A percentile compares a stretch with the other conserved stretches of the same genome.
Conservation (phyloP, 2,888 invertebrate species). For the Drosophila setosimentum region DNA sequence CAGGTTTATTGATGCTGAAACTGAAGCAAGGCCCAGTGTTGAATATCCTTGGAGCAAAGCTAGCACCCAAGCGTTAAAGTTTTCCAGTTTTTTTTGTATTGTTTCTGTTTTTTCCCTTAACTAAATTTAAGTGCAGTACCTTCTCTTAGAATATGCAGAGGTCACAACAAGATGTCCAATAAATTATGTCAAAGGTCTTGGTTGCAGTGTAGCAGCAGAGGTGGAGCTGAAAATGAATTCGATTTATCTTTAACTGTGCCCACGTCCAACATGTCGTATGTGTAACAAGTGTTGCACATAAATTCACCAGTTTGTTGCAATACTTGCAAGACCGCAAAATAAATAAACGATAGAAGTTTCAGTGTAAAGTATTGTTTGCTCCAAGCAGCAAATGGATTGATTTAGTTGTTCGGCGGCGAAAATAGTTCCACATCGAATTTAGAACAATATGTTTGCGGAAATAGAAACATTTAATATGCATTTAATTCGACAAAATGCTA, state of each 20-base stretch:
- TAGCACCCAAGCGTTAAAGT: not conserved
- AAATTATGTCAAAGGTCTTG: constrained; percentile 55
- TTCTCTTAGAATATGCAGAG: not conserved
- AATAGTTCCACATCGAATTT: constrained; percentile 40
- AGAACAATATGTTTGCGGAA: constrained; percentile 38
- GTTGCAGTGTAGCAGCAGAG: constrained; percentile 42
- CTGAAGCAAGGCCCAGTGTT: not conserved
- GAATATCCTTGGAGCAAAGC: not conserved
- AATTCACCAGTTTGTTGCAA: constrained; percentile 40
- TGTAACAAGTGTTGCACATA: constrained; percentile 64
- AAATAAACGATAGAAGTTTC: constrained; percentile 54
- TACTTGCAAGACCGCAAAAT: constrained; percentile 44
- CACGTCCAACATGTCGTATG: constrained; percentile 67
- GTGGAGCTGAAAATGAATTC: constrained; percentile 48
- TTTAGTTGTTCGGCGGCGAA: constrained; percentile 41
- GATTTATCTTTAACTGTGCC: constrained; percentile 66
- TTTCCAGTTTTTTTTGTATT: not conserved
- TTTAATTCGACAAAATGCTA: not conserved
- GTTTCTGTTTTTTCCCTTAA: not conserved
- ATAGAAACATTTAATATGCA: constrained; percentile 13
- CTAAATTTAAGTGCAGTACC: not conserved
- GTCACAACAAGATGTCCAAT: constrained; percentile 48
- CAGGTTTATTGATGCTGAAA: constrained; percentile 3
- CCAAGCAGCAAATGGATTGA: constrained; percentile 34
- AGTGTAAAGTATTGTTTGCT: constrained; percentile 34